phyloP scores from a whole-genome alignment of 2,113 vertebrate genomes.

The Sylvicapra grimmia region DNA sequence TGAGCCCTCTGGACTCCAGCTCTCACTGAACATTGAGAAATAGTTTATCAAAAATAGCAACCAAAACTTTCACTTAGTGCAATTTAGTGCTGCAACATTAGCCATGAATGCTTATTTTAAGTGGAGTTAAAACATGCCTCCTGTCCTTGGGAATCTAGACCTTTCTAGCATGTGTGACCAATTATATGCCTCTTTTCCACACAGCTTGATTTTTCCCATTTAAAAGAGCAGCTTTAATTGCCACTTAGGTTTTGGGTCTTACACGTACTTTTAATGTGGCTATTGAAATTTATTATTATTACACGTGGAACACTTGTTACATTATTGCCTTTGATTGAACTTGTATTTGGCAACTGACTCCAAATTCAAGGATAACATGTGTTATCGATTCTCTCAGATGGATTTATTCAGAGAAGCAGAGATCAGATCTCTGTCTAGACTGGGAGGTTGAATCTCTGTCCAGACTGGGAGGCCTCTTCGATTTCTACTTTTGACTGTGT shows the following conservation, averaged over 20 bases:
- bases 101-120: not conserved
- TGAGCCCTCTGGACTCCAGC: constrained; percentile 23
- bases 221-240: not conserved
- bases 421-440: not conserved
- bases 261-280: not conserved
- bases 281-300: not conserved
- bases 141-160: not conserved
- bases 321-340: not conserved
- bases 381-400: not conserved
- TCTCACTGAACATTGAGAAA: not conserved
- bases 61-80: constrained; percentile 21
- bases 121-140: not conserved
- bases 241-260: not conserved
- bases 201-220: not conserved
- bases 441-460: not conserved
- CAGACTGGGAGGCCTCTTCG: not conserved
- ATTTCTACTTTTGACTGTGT: not conserved
- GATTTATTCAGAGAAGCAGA: not conserved
- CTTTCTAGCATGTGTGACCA: not conserved
- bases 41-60: constrained; percentile 29
- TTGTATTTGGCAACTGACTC: not conserved
- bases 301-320: not conserved
- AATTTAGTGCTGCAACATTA: not conserved
- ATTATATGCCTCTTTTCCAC: not conserved
- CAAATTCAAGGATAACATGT: not conserved